These are phyloP conservation scores for Callinectes sapidus DNA, from an alignment of 2,888 invertebrate genomes.

Conservation along the genomic window DNA sequence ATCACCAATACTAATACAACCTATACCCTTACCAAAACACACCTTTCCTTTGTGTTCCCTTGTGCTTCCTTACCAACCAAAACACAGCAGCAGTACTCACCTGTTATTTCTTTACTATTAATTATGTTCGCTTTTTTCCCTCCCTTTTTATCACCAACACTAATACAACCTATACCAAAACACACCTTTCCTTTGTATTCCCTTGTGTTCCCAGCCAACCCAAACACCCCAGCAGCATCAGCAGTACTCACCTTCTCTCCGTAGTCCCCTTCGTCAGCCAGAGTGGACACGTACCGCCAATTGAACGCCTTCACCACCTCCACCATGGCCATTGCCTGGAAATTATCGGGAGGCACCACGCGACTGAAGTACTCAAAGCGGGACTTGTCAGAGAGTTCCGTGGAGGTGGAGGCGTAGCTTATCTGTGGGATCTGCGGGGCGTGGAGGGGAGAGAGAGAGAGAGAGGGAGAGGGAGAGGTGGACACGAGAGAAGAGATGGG, in stretches of 20 bases:
- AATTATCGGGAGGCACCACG: conserved; percentile 84
- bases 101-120: too few relatives aligned
- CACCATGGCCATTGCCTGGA: conserved; percentile 84
- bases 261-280: conserved; percentile 86
- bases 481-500: neutral
- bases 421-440: conserved; percentile 81
- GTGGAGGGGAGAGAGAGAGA: neutral
- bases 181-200: neutral
- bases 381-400: conserved; percentile 83
- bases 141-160: too few relatives aligned
- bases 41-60: neutral
- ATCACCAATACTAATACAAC: neutral
- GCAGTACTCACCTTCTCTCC: conserved; percentile 81
- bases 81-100: too few relatives aligned
- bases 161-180: neutral
- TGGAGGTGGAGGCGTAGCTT: conserved; percentile 84
- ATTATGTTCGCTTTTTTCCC: too few relatives aligned
- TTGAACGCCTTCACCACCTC: conserved; percentile 82
- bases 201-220: neutral
- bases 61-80: too few relatives aligned
- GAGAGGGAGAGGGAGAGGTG: neutral
- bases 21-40: too few relatives aligned
- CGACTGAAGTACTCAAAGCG: conserved; percentile 84
- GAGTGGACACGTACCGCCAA: conserved; percentile 86
- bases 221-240: neutral